phyloP scores from a whole-genome alignment of 2,888 invertebrate genomes.

The Lagria hirta region DNA sequence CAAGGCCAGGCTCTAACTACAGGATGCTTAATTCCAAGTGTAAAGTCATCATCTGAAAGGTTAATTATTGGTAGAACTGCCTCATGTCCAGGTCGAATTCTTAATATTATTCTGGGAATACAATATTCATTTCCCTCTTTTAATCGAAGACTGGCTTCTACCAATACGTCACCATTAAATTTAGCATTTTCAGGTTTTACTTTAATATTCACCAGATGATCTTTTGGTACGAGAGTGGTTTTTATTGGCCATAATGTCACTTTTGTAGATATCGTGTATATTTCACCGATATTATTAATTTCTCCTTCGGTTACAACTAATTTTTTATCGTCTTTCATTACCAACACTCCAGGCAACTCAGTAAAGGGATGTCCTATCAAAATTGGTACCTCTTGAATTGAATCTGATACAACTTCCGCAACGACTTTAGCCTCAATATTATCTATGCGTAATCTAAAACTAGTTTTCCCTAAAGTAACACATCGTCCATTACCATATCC shows the following conservation, averaged over 20 bases:
- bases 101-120: slow-evolving; percentile 14
- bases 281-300: no score
- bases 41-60: slow-evolving; percentile 8
- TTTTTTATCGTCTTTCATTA: slow-evolving; percentile 12
- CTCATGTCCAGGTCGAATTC: slow-evolving; percentile 2
- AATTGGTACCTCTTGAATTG: slow-evolving; percentile 17
- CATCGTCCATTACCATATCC: not conserved
- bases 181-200: slow-evolving; percentile 15
- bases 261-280: no score
- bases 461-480: not conserved
- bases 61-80: slow-evolving; percentile 6
- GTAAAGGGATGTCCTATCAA: slow-evolving; percentile 26
- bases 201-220: not conserved
- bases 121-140: slow-evolving; percentile 16
- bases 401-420: slow-evolving; percentile 20
- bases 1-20: slow-evolving; percentile 26
- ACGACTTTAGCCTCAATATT: slow-evolving; percentile 7
- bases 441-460: slow-evolving; percentile 10
- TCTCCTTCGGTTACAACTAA: no score
- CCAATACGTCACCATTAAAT: slow-evolving; percentile 24
- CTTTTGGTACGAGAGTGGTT: not conserved
- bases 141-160: slow-evolving; percentile 21
- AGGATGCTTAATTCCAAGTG: slow-evolving; percentile 1
- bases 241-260: no score
- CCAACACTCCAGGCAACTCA: slow-evolving; percentile 17